These are phyloP conservation scores for Macrosoma leucophasiata DNA, from an alignment of 2,888 invertebrate genomes.

Conservation along the genomic window DNA sequence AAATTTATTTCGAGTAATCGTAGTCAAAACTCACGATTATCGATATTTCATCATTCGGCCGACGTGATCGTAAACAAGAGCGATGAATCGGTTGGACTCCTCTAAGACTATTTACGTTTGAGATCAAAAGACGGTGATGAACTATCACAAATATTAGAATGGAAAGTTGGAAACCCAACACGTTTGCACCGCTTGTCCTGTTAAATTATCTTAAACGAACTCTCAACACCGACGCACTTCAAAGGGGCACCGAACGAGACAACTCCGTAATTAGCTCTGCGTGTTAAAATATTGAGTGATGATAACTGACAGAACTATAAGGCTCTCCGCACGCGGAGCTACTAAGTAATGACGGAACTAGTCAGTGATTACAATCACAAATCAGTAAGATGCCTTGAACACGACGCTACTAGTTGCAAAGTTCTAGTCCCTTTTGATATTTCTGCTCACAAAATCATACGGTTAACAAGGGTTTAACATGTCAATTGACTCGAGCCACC, in stretches of 20 bases:
- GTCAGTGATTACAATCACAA: too few species aligned
- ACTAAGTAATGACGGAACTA: too few species aligned
- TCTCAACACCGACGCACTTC: constrained; percentile 38
- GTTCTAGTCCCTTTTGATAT: too few species aligned
- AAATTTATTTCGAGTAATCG: too few species aligned
- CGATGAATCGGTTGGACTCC: constrained; percentile 13
- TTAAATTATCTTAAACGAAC: constrained; percentile 44
- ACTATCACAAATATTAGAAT: constrained; percentile 28
- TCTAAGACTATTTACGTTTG: constrained; percentile 15
- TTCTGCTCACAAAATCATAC: too few species aligned
- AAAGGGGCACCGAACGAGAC: constrained; percentile 32
- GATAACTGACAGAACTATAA: constrained; percentile 30
- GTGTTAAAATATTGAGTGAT: constrained; percentile 35
- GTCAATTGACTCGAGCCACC: too few species aligned
- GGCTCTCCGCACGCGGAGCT: constrained; percentile 1
- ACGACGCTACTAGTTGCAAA: too few species aligned
- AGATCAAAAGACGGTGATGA: constrained; percentile 33
- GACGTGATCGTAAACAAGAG: constrained; percentile 8
- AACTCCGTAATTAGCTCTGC: constrained; percentile 32
- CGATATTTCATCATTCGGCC: constrained; percentile 20
- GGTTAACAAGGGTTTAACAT: too few species aligned
- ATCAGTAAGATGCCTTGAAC: too few species aligned
- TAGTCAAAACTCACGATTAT: constrained; percentile 5
- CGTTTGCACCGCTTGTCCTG: constrained; percentile 27
- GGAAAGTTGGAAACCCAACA: constrained; percentile 21